Conservation (phyloP, 2,113 vertebrate species). For the Rhea americana region DNA sequence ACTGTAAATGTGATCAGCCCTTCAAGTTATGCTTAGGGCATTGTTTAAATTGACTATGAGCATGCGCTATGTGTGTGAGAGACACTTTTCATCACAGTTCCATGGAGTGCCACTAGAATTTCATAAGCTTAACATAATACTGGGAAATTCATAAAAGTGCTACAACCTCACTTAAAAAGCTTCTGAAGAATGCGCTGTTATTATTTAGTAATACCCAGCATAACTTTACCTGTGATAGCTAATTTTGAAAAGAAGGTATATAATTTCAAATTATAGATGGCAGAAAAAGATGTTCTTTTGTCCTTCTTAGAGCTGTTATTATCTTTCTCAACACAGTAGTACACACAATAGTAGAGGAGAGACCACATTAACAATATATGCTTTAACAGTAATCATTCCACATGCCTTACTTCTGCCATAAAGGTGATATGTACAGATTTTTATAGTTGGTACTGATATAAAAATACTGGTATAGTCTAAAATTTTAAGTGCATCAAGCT, state of each 20-base stretch:
- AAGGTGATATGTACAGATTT: not conserved
- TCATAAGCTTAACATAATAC: not conserved
- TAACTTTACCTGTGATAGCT: not conserved
- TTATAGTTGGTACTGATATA: not conserved
- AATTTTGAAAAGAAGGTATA: not conserved
- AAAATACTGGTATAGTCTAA: not conserved
- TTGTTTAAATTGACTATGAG: not conserved
- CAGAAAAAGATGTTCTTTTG: not conserved
- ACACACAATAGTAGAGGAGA: not conserved
- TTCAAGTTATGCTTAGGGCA: not conserved
- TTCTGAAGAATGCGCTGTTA: slow-evolving; percentile 19
- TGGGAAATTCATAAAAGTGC: not conserved
- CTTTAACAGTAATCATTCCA: not conserved
- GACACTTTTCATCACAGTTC: not conserved
- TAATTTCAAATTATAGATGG: not conserved
- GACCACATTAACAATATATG: not conserved
- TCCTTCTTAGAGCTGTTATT: not conserved
- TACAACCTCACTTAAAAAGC: not conserved
- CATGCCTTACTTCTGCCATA: not conserved
- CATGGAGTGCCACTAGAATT: not conserved
- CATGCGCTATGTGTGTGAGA: not conserved
- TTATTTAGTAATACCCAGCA: not conserved
- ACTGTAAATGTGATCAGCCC: not conserved
- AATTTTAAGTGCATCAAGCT: not conserved
- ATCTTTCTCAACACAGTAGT: not conserved